Base-by-base conservation (phyloP, 2,797 vertebrate genomes). In the Phrynocephalus vlangalii region DNA sequence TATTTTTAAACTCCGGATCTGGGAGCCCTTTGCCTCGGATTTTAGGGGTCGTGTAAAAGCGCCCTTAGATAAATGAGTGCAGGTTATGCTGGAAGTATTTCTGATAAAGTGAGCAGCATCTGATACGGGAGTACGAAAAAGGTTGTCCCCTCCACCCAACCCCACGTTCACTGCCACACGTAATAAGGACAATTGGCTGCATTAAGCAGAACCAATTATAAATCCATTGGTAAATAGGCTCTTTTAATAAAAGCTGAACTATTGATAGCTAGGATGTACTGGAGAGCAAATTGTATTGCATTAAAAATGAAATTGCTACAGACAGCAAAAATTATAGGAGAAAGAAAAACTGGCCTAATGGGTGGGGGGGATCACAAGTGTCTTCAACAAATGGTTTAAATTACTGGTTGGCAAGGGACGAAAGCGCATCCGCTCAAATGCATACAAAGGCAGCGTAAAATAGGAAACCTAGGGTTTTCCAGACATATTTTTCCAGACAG, bases 401-500 rank as follows among this genome's bases (percentile, higher is more conserved):
- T 91, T 92, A 93, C 90, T 87, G 86, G 90, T 44, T 93, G 93
- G 91, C 90, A 93, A 82, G 38, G 38, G 85, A 94, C 92, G 83
- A 93, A 94, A 95, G 85, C 79, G 92, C 88, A 91, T 44, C 84
- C 79, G 89, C 85, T 90, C 68, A 13, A 88, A 89, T 56, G n/a
- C 13, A 0, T 79, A 89, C 60, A 18, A 87, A 70, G 79, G 73
- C 79, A 85, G 78, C 90, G 79, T 81, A 90, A 92, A 88, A 90
- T 87, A 87, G 85, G 92, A 95, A 95, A 92, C 66, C 79, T 89
- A 85, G 86, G 83, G 88, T 26, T 95, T 91, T 91, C 91, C 90
- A 93, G 90, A 90, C 82, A 0, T 44, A 30, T 87, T 94, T 87
- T 93, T 94, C 89, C 90, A 91, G 87, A 91, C 90, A 83, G 44